These are phyloP conservation scores for Astyanax mexicanus DNA, from an alignment of 2,797 vertebrate species.

Conservation along the genomic window DNA sequence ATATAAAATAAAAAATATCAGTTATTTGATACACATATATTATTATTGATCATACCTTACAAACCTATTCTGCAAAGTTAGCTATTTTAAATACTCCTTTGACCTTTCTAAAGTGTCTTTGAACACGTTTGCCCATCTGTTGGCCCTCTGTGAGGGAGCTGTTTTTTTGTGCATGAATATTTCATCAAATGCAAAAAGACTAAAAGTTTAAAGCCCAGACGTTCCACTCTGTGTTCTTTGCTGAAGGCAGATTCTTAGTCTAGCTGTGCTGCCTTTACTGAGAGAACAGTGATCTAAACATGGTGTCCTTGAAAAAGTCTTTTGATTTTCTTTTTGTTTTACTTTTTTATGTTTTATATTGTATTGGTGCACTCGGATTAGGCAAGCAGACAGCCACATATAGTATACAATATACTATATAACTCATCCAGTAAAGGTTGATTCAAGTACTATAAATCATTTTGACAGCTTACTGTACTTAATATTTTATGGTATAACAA, in stretches of 20 bases:
- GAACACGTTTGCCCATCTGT: slow-evolving; percentile 49
- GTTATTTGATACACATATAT: not conserved
- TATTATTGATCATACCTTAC: not conserved
- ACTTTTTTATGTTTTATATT: not conserved
- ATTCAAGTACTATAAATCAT: slow-evolving; percentile 5
- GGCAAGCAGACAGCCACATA: not conserved
- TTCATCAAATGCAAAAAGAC: slow-evolving; percentile 65
- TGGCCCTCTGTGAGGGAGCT: slow-evolving; percentile 55
- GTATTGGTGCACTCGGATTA: not conserved
- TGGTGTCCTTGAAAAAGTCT: not conserved
- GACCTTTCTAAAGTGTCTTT: slow-evolving; percentile 1
- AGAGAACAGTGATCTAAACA: slow-evolving; percentile 54
- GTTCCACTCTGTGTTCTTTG: slow-evolving; percentile 60
- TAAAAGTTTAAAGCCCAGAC: slow-evolving; percentile 71
- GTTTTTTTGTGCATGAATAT: slow-evolving; percentile 73
- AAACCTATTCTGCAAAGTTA: slow-evolving; percentile 9
- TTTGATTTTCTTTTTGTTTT: not conserved
- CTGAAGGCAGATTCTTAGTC: slow-evolving; percentile 50
- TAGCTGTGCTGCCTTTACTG: slow-evolving; percentile 61
- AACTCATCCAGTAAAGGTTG: slow-evolving; percentile 19
- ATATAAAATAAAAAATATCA: not conserved
- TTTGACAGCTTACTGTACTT: not conserved
- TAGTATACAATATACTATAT: no score
- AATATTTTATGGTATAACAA: not conserved
- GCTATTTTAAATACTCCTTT: slow-evolving; percentile 7